Base-by-base conservation (phyloP, 2,797 vertebrate species). In the Bradypus variegatus region DNA sequence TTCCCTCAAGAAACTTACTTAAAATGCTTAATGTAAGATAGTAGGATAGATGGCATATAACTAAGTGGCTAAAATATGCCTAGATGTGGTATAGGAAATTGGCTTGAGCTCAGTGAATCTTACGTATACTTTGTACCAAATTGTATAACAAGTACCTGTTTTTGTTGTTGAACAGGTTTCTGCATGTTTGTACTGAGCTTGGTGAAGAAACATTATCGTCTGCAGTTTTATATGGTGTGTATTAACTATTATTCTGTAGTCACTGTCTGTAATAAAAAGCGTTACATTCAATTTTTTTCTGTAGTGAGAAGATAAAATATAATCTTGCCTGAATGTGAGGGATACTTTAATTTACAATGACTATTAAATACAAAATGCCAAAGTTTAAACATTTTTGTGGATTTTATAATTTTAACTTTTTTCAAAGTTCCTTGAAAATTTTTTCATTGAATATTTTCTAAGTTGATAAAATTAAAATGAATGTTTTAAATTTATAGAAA, bases 121-220 rank as follows among this genome's bases (percentile, higher is more conserved):
- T 91, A 27, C 36, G 25, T 77, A 82, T 75, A 45, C 64, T 84
- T 69, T 31, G 55, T 92, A 21, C 31, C 82, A 89, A 50, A 41
- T 84, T 94, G 45, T 82, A 94, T n/a, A n/a, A n/a, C 91, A 70
- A 93, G 92, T 60, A 95, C 96, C 96, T 98, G 96, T 98, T 97
- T 98, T 96, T 97, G 93, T 97, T 98, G 96, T 98, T 97, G 95
- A 94, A 93, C 98, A 99, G 99, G 99, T 98, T 99, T 99, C 98
- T 99, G 99, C 98, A 98, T 99, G 98, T 99, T 99, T 99, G 99
- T 99, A 94, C 98, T 99, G 98, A 99, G 99, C 98, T 98, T 99
- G 98, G 99, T 99, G 98, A 99, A 99, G 99, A 99, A 98, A 97
- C 99, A 99, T 96, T 99, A 99, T 97, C 99, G 99, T 94, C 98